These are phyloP conservation scores for Sander lucioperca DNA, from an alignment of 2,113 vertebrate species.

Conservation along the genomic window DNA sequence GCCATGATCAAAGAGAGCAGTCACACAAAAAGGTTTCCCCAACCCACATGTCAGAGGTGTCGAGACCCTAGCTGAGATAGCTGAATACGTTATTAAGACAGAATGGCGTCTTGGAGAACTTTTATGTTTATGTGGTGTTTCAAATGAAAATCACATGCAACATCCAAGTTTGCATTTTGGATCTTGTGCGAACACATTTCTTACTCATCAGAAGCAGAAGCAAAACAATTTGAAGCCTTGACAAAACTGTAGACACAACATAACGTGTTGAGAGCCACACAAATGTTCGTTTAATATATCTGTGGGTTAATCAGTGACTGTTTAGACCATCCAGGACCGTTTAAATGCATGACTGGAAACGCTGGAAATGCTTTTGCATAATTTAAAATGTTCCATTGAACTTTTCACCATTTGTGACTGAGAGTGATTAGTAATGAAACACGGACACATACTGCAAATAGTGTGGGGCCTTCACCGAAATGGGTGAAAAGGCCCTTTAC, in stretches of 20 bases:
- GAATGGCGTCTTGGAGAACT: conserved; percentile 14
- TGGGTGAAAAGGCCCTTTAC: conserved; percentile 23
- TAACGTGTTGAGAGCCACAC: background rate
- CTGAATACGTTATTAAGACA: conserved; percentile 21
- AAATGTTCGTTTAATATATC: conserved; percentile 26
- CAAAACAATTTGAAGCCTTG: conserved; percentile 6
- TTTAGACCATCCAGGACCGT: conserved; percentile 1
- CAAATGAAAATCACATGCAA: conserved; percentile 12
- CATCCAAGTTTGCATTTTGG: background rate
- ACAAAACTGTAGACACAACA: conserved; percentile 21
- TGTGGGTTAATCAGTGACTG: background rate
- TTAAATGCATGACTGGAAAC: conserved; percentile 26
- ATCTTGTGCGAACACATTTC: conserved; percentile 8
- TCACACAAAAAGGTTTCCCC: conserved; percentile 48
- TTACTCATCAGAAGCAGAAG: conserved; percentile 29
- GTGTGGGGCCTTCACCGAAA: conserved; percentile 12
- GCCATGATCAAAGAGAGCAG: conserved; percentile 61
- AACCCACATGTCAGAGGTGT: conserved; percentile 56
- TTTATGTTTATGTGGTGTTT: conserved; percentile 1
- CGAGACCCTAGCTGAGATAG: conserved; percentile 44
- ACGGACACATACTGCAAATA: background rate
- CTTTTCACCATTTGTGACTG: background rate
- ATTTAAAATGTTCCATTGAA: conserved; percentile 32
- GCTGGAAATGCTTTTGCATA: background rate
- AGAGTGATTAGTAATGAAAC: conserved; percentile 27